These are phyloP conservation scores for Neogobius melanostomus DNA, from an alignment of 2,113 vertebrate genomes.

Conservation along the genomic window DNA sequence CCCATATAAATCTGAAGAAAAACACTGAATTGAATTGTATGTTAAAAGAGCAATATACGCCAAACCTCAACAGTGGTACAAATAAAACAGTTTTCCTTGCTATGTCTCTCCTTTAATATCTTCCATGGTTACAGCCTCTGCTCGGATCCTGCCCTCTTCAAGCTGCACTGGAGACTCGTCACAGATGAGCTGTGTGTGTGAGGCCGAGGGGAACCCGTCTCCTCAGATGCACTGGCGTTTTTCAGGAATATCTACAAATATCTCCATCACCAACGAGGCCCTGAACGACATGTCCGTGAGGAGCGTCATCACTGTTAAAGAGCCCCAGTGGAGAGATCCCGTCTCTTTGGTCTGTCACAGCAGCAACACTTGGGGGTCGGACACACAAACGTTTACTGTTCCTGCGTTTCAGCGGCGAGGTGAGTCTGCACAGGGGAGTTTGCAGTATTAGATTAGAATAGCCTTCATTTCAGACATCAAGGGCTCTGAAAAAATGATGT, in stretches of 20 bases:
- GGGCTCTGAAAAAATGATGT: too few relatives aligned
- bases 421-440: too few relatives aligned
- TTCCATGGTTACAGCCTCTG: constrained; percentile 3
- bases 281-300: neutral
- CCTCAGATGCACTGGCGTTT: constrained; percentile 28
- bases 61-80: too few relatives aligned
- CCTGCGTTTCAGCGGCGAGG: neutral
- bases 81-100: too few relatives aligned
- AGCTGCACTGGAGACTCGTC: constrained; percentile 5
- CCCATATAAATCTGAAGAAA: too few relatives aligned
- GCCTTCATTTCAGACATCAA: too few relatives aligned
- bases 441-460: too few relatives aligned
- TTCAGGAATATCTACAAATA: constrained; percentile 8
- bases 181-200: constrained; percentile 37
- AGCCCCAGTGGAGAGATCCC: neutral
- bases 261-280: constrained; percentile 7
- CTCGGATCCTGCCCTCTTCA: constrained; percentile 31
- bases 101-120: too few relatives aligned
- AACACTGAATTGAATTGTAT: too few relatives aligned
- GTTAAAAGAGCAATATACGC: too few relatives aligned
- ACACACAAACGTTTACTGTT: neutral
- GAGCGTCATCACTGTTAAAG: constrained; percentile 13
- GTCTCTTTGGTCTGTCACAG: constrained; percentile 21
- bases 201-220: constrained; percentile 25
- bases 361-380: constrained; percentile 35